Conservation (phyloP, 92 coral and sea anemone genomes). For the Pocillopora meandrina region DNA sequence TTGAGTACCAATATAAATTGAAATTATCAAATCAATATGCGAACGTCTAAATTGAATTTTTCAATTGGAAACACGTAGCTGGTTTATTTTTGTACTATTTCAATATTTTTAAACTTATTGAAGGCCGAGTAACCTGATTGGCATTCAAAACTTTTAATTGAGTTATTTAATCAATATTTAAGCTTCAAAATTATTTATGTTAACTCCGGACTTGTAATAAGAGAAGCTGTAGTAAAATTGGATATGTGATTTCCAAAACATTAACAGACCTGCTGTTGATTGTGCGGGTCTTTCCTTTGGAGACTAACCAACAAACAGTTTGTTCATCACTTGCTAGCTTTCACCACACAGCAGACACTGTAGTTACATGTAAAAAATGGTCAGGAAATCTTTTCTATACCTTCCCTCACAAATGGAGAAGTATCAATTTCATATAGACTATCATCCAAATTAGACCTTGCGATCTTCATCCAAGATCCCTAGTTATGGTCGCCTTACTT, state of each 20-base stretch:
- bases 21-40: not conserved
- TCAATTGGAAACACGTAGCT: not conserved
- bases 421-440: too few species aligned
- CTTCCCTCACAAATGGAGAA: not conserved
- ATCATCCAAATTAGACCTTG: not conserved
- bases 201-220: not conserved
- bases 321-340: too few species aligned
- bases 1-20: not conserved
- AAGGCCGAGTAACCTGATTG: slow-evolving; percentile 15
- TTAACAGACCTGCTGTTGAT: too few species aligned
- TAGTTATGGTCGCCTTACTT: not conserved
- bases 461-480: slow-evolving; percentile 21
- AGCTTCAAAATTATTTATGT: slow-evolving; percentile 22
- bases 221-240: not conserved
- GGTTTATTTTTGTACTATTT: slow-evolving; percentile 5
- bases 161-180: slow-evolving; percentile 27
- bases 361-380: too few species aligned
- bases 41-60: not conserved
- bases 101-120: not conserved
- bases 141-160: not conserved
- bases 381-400: not conserved
- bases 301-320: too few species aligned
- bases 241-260: not conserved
- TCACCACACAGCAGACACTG: too few species aligned
- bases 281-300: too few species aligned